Conservation (phyloP, 1,140 invertebrate genomes). For the Drosophila sulfurigaster region DNA sequence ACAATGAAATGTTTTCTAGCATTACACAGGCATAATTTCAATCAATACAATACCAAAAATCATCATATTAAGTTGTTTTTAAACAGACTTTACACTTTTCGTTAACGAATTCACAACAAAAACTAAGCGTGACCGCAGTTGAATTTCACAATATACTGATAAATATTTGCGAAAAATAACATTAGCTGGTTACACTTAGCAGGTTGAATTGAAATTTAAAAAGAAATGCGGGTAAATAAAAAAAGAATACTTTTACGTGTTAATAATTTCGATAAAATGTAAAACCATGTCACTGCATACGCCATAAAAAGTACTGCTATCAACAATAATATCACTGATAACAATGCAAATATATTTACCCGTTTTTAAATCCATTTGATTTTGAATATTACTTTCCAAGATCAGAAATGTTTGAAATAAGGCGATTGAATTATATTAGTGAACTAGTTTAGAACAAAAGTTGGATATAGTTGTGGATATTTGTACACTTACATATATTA, state of each 20-base stretch:
- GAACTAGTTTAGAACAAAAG: too few relatives aligned
- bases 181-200: too few relatives aligned
- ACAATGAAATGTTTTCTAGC: constrained; percentile 82
- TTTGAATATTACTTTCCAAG: constrained; percentile 19
- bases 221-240: too few relatives aligned
- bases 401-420: constrained; percentile 15
- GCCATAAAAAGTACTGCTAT: neutral
- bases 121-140: neutral
- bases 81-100: constrained; percentile 29
- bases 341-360: constrained; percentile 36
- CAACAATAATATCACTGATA: neutral
- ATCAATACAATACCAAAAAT: constrained; percentile 44
- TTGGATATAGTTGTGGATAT: too few relatives aligned
- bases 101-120: constrained; percentile 22
- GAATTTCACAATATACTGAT: neutral
- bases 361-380: constrained; percentile 34
- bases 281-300: too few relatives aligned
- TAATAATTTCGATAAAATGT: neutral
- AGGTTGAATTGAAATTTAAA: too few relatives aligned
- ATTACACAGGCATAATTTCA: constrained; percentile 77
- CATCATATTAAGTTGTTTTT: constrained; percentile 11
- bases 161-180: constrained; percentile 16
- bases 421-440: neutral
- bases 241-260: too few relatives aligned
- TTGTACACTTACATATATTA: too few relatives aligned